These are phyloP conservation scores for Hucho hucho DNA, from an alignment of 2,113 vertebrate species.

Conservation along the genomic window DNA sequence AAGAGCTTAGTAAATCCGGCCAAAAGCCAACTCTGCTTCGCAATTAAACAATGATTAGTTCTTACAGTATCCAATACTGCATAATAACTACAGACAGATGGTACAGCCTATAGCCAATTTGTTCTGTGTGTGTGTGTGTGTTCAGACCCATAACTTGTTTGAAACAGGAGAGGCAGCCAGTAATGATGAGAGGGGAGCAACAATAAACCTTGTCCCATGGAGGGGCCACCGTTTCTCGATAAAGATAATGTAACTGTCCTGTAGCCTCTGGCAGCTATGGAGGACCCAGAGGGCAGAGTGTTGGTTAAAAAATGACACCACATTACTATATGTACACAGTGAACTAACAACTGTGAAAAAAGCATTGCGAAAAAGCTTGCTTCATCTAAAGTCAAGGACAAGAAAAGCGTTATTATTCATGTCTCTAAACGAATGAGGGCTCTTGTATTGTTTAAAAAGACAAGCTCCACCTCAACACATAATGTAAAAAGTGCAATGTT, in stretches of 20 bases:
- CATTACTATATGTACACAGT: not conserved
- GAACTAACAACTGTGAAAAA: not conserved
- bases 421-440: no score
- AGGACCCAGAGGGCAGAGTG: not conserved
- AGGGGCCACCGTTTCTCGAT: not conserved
- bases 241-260: not conserved
- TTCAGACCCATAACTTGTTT: not conserved
- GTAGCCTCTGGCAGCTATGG: conserved; percentile 2
- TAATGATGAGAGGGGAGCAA: conserved; percentile 12
- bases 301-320: not conserved
- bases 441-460: no score
- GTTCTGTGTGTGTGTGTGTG: no score
- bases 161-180: not conserved
- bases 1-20: no score
- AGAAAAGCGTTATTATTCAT: not conserved
- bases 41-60: no score
- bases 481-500: not conserved
- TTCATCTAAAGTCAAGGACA: not conserved
- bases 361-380: not conserved
- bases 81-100: not conserved
- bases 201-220: conserved; percentile 11
- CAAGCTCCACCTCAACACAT: no score
- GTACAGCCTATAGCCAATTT: not conserved
- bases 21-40: no score
- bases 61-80: no score